Percentiles rank a stretch among this genome's conserved stretches.
These are phyloP conservation scores for Bryconaethiops microstoma DNA, from an alignment of 2,797 vertebrate species.

Conservation along the genomic window DNA sequence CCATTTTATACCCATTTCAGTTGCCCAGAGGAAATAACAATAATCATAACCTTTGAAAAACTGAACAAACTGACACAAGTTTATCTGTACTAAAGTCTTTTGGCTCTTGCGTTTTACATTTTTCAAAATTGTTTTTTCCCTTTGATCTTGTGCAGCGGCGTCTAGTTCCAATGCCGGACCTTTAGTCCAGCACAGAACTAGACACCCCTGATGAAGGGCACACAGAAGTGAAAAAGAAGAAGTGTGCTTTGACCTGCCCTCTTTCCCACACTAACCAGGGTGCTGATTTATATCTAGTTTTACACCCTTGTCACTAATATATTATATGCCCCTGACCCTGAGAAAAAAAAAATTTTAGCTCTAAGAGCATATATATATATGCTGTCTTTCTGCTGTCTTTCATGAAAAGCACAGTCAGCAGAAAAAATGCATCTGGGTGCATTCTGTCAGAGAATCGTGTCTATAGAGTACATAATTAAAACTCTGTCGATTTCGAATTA, in stretches of 20 bases:
- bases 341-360: background rate
- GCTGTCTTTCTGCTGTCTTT: too few species aligned
- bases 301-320: conserved; percentile 4
- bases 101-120: background rate
- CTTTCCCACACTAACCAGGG: conserved; percentile 17
- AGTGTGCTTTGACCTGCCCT: background rate
- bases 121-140: background rate
- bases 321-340: background rate
- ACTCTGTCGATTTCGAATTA: too few species aligned
- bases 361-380: too few species aligned
- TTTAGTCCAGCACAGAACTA: background rate
- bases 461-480: too few species aligned
- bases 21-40: background rate
- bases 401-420: background rate
- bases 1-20: background rate
- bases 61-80: too few species aligned
- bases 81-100: too few species aligned
- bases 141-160: background rate
- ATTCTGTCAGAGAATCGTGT: background rate
- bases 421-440: background rate
- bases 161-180: background rate
- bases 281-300: conserved; percentile 26
- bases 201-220: background rate
- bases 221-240: background rate
- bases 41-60: background rate